phyloP scores from a whole-genome alignment of 2,113 vertebrate species.

The Corvus hawaiiensis region DNA sequence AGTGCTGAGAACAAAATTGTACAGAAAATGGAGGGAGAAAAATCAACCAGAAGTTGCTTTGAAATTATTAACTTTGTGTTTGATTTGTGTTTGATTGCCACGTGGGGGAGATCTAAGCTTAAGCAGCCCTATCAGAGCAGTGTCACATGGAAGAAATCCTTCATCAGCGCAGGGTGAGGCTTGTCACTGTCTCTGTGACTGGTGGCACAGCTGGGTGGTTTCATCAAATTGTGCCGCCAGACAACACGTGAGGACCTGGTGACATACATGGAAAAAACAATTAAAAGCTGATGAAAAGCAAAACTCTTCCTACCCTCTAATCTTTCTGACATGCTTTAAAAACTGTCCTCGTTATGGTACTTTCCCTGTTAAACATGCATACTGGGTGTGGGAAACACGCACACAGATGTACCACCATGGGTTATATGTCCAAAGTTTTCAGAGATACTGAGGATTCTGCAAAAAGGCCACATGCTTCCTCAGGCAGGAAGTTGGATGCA shows the following conservation, averaged over 20 bases:
- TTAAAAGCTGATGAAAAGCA: not conserved
- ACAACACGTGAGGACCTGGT: not conserved
- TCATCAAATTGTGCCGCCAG: not conserved
- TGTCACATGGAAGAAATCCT: not conserved
- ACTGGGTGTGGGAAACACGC: not conserved
- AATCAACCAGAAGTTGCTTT: not conserved
- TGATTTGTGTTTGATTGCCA: not conserved
- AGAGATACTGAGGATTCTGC: not conserved
- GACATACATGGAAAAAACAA: not conserved
- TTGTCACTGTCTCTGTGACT: not conserved
- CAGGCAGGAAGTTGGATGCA: not conserved
- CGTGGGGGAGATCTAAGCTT: constrained; percentile 4
- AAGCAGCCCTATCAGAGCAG: not conserved
- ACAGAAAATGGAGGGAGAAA: not conserved
- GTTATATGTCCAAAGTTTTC: not conserved
- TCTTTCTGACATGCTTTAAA: not conserved
- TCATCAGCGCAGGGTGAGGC: not conserved
- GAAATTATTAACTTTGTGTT: not conserved
- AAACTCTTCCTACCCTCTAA: not conserved
- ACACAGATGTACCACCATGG: not conserved
- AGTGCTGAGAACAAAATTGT: not conserved
- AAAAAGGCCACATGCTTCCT: not conserved
- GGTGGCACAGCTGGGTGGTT: not conserved
- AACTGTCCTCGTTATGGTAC: not conserved
- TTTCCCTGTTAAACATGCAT: not conserved